Evolutionary conservation across 1,140 invertebrate genomes (phyloP).

Genomic region (Melanaphis sacchari): DNA sequence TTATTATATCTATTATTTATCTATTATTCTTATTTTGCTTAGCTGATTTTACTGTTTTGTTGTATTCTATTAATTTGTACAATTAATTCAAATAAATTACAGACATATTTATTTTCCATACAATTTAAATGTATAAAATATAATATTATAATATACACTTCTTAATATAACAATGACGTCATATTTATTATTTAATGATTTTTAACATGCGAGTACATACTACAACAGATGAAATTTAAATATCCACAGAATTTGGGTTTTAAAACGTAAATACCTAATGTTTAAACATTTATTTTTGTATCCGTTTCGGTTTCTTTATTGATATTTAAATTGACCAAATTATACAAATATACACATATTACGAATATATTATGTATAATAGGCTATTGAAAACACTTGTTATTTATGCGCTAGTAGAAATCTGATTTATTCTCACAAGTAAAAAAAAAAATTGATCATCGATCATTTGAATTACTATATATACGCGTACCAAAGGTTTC

Average conservation of each 20-base stretch:
- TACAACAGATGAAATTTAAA: neutral
- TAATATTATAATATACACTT: neutral
- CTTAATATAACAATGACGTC: neutral
- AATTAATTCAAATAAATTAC: no score
- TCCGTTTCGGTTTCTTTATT: neutral
- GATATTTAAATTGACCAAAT: neutral
- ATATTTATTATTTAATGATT: neutral
- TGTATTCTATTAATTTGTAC: no score
- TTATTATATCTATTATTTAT: neutral
- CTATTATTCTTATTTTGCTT: neutral
- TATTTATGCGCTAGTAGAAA: neutral
- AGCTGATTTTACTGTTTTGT: no score
- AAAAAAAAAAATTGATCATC: neutral
- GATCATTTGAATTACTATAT: constrained; percentile 4
- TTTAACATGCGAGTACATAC: neutral
- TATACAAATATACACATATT: neutral
- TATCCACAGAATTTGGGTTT: neutral
- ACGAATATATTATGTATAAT: neutral
- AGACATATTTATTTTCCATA: no score
- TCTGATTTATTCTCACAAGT: neutral
- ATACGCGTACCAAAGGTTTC: neutral
- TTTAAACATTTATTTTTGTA: neutral
- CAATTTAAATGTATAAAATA: no score
- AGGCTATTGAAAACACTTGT: neutral
- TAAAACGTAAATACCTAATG: neutral